These are phyloP conservation scores for Pachyramphus minor DNA, from an alignment of 2,113 vertebrate species.

Conservation along the genomic window DNA sequence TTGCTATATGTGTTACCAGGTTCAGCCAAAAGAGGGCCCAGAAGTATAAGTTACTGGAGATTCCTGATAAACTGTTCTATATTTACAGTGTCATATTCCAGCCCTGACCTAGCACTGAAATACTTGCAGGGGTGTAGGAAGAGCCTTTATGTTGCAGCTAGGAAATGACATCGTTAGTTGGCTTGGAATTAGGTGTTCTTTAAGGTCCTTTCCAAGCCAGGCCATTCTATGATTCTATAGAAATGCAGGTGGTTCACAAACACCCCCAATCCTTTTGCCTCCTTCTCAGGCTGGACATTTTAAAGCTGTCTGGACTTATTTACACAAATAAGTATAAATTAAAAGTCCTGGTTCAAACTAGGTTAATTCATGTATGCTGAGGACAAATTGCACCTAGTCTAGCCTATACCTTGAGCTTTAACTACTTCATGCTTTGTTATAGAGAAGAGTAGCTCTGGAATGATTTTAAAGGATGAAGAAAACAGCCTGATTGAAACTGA, in stretches of 20 bases:
- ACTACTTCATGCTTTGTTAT: not conserved
- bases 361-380: not conserved
- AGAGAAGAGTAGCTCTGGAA: not conserved
- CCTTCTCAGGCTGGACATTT: not conserved
- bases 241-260: not conserved
- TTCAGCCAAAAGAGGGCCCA: constrained; percentile 40
- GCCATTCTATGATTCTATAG: not conserved
- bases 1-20: not conserved
- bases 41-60: not conserved
- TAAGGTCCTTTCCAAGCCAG: not conserved
- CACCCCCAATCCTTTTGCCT: not conserved
- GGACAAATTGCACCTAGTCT: not conserved
- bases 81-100: not conserved
- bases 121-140: not conserved
- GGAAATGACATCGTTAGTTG: rapidly evolving
- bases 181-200: not conserved
- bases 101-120: not conserved
- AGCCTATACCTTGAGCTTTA: not conserved
- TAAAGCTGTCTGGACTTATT: not conserved
- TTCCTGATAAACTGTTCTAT: not conserved
- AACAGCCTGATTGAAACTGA: not conserved
- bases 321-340: not conserved
- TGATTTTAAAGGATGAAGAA: not conserved
- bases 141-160: not conserved
- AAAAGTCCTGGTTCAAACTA: not conserved